Evolutionary conservation across 2,888 invertebrate genomes (phyloP), one percentile per base, ranked within the genome.

Genomic region (Galerucella nymphaeae): DNA sequence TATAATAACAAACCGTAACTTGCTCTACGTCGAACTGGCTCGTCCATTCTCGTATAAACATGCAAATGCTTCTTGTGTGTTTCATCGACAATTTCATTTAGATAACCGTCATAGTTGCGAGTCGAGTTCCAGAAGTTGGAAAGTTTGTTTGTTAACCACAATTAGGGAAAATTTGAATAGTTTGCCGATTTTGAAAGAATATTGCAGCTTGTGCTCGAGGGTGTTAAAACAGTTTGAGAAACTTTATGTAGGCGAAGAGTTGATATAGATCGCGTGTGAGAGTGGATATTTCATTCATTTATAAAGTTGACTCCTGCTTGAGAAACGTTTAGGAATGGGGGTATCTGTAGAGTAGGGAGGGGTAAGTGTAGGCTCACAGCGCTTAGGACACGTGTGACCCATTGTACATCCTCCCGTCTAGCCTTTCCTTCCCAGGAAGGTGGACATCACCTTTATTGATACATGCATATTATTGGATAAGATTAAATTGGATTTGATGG

Each of bases 61-160:
- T 59, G 68, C 64, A 68, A 68, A 72, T 72, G 59, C 53, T 64
- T 68, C 57, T 69, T 62, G 69, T 55, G 13, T 68, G 58, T 50
- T 18, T 14, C 58, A 68, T 72, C 68, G 68, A 53, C 58, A 61
- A 67, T 65, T 72, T 65, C 64, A 65, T 70, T 70, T 48, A 42
- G 20, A 48, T 72, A 65, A 72, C 50, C 68, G 23, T 53, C 42
- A 30, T 69, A 63, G 53, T 63, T 62, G 62, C 69, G 63, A 62
- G 69, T 55, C 20, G 62, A 69, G 69, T 61, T 55, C 53, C 30
- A 53, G 63, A 69, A 69, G 62, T 69, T 69, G 41, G 62, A 55
- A 69, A 69, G 55, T 63, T 61, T 69, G 62, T 63, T 55, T 61
- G 61, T 55, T 42, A 63, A 45, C 69, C 69, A 69, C 69, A 69